Evolutionary conservation across 2,888 invertebrate genomes (phyloP).

Genomic region (Pristionchus maxplancki): DNA sequence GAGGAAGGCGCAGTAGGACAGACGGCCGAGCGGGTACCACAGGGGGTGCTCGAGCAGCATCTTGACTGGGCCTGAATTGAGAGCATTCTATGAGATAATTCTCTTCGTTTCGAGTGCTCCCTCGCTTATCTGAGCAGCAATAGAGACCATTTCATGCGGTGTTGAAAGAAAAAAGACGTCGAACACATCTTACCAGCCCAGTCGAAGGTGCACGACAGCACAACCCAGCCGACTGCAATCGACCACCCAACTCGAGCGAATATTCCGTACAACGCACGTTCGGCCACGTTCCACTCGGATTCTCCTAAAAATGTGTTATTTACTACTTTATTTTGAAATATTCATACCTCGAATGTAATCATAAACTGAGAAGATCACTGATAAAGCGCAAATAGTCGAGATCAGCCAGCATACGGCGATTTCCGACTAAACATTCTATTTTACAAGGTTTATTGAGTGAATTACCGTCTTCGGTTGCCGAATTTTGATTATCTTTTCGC

Average conservation of each 20-base stretch:
- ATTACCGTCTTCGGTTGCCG: background rate
- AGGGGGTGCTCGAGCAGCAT: conserved; percentile 87
- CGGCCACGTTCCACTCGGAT: conserved; percentile 20
- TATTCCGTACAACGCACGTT: conserved; percentile 35
- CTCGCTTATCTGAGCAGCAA: too few species aligned
- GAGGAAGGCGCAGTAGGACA: conserved; percentile 94
- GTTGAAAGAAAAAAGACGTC: background rate
- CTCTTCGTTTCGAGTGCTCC: too few species aligned
- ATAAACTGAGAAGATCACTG: conserved; percentile 55
- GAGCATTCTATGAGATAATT: too few species aligned
- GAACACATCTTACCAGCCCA: conserved; percentile 77
- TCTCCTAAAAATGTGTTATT: background rate
- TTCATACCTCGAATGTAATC: conserved; percentile 51
- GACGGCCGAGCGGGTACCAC: conserved; percentile 89
- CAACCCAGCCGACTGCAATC: conserved; percentile 78
- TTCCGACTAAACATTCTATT: background rate
- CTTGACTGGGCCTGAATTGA: conserved; percentile 82
- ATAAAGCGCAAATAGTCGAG: conserved; percentile 2
- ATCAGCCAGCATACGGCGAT: conserved; percentile 6
- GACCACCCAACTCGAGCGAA: conserved; percentile 77
- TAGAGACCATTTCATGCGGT: too few species aligned
- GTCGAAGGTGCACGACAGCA: conserved; percentile 78
- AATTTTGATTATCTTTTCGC: background rate
- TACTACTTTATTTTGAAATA: background rate
- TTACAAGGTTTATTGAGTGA: background rate